These are phyloP conservation scores for Epizoanthus stellaris DNA, from an alignment of 92 coral and sea anemone genomes.

Conservation along the genomic window DNA sequence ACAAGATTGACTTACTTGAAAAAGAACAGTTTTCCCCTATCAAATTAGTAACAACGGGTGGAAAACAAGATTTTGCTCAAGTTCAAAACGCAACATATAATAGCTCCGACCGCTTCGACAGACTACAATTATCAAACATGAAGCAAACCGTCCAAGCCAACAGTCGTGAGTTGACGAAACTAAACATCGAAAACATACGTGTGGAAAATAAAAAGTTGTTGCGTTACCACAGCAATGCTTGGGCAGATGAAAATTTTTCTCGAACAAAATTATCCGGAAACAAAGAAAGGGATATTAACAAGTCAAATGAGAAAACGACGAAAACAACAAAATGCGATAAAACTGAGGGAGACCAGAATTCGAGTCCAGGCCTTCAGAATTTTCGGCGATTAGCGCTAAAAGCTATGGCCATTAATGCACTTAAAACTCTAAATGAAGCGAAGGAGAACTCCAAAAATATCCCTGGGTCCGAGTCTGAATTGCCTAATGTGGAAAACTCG, in stretches of 20 bases:
- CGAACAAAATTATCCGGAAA: background rate
- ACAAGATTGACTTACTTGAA: background rate
- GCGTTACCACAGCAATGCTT: constrained; percentile 2
- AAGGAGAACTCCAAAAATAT: background rate
- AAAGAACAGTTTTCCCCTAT: background rate
- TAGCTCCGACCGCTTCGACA: background rate
- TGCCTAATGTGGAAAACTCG: background rate
- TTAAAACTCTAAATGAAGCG: background rate
- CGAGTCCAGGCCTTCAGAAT: background rate
- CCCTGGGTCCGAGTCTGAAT: background rate
- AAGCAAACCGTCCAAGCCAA: background rate
- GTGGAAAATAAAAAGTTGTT: background rate
- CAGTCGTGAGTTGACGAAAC: background rate
- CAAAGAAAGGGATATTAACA: background rate
- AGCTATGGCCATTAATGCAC: background rate
- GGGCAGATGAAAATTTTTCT: background rate
- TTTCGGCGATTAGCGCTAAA: background rate
- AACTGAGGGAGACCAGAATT: background rate
- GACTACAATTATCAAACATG: background rate
- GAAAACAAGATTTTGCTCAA: background rate
- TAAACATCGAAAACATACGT: background rate
- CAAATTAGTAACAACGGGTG: background rate
- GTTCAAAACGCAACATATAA: background rate
- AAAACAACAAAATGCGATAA: background rate
- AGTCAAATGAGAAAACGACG: background rate